Conservation (phyloP, 2,888 invertebrate genomes). For the Cephus rjabovi region DNA sequence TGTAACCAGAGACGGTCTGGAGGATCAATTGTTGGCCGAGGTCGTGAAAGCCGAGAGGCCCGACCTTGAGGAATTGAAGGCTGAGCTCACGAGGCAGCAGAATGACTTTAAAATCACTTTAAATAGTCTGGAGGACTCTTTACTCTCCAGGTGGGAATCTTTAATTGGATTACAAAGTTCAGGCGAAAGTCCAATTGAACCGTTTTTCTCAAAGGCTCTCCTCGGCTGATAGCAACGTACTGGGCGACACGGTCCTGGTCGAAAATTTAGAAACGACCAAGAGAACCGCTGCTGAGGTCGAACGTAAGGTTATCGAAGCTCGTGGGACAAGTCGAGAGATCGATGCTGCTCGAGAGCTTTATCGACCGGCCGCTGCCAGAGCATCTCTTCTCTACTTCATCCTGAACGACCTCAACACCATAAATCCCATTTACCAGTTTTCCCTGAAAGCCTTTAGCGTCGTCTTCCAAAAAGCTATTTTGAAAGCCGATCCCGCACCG, state of each 20-base stretch:
- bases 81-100: conserved; percentile 94
- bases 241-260: conserved; percentile 94
- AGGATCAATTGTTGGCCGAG: conserved; percentile 95
- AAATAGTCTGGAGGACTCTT: conserved; percentile 92
- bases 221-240: conserved; percentile 91
- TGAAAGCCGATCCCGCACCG: conserved; percentile 84
- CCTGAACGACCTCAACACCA: conserved; percentile 93
- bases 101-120: conserved; percentile 97
- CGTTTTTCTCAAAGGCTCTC: conserved; percentile 72
- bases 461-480: conserved; percentile 97
- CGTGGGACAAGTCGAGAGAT: conserved; percentile 92
- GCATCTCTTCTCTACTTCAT: conserved; percentile 96
- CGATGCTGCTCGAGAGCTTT: conserved; percentile 91
- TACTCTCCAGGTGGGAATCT: conserved; percentile 76
- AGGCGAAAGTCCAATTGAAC: not conserved
- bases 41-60: conserved; percentile 97
- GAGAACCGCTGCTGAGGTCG: conserved; percentile 95
- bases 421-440: conserved; percentile 97
- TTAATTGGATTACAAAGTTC: not conserved
- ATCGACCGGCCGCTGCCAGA: conserved; percentile 89
- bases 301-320: conserved; percentile 92
- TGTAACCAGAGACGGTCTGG: conserved; percentile 94
- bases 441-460: conserved; percentile 97
- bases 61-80: conserved; percentile 94
- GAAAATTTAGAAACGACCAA: conserved; percentile 97